Conservation (phyloP, 1,140 invertebrate genomes). For the Drosophila nikananu region DNA sequence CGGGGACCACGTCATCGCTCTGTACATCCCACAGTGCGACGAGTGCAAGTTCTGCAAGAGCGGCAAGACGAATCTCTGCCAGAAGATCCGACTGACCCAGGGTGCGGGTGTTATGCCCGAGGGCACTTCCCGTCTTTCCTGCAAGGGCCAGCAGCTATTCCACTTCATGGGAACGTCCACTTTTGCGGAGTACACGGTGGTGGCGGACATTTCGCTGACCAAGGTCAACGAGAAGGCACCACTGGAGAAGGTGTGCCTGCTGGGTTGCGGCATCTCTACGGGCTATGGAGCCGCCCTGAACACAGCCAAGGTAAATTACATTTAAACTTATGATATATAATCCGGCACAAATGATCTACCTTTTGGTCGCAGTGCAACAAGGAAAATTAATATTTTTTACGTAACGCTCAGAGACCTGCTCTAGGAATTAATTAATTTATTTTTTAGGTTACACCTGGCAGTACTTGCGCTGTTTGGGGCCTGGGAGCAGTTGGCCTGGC, state of each 20-base stretch:
- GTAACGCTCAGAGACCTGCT: neutral
- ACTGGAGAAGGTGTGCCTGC: constrained; percentile 95
- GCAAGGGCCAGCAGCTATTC: constrained; percentile 93
- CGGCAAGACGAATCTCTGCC: constrained; percentile 98
- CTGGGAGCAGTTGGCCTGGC: constrained; percentile 98
- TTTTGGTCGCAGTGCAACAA: too few species aligned
- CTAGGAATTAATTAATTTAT: neutral
- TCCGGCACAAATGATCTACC: too few species aligned
- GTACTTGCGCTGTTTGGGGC: constrained; percentile 96
- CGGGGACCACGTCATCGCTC: constrained; percentile 98
- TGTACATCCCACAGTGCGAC: constrained; percentile 98
- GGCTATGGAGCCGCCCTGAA: constrained; percentile 97
- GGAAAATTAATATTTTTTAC: neutral
- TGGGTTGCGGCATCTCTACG: constrained; percentile 98
- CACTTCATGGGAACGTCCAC: constrained; percentile 99
- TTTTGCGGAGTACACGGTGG: constrained; percentile 99
- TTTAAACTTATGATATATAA: too few species aligned
- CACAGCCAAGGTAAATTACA: constrained; percentile 91
- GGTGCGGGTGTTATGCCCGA: constrained; percentile 98
- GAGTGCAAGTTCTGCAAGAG: constrained; percentile 98
- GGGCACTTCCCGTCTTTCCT: constrained; percentile 96
- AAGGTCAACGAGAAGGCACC: constrained; percentile 93
- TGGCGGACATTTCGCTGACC: constrained; percentile 96
- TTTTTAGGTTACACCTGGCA: constrained; percentile 88
- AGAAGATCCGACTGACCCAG: constrained; percentile 95